phyloP scores from a whole-genome alignment of 1,140 invertebrate species.

The Battus philenor region DNA sequence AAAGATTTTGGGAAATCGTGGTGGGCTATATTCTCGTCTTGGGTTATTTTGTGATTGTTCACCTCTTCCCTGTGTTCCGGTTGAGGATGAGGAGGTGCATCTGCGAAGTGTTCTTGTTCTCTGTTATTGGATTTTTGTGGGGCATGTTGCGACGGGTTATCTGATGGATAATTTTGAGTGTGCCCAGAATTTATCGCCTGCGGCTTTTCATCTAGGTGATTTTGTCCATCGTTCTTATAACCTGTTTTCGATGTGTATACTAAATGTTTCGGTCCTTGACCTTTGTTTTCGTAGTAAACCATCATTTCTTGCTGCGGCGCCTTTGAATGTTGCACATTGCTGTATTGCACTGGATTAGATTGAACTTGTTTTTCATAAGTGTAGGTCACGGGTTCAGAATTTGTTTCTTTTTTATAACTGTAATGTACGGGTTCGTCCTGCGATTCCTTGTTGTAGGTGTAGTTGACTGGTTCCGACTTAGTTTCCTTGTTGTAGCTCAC shows the following conservation, averaged over 20 bases:
- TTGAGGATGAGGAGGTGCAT: constrained; percentile 2
- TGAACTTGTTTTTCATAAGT: constrained; percentile 31
- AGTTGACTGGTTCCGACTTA: constrained; percentile 42
- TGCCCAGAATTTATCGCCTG: too few species aligned
- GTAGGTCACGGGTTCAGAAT: constrained; percentile 31
- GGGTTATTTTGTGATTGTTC: constrained; percentile 13
- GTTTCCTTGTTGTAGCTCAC: constrained; percentile 58
- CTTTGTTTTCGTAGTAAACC: constrained; percentile 31
- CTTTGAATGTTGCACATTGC: constrained; percentile 26
- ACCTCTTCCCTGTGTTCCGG: constrained; percentile 18
- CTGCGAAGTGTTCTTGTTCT: constrained; percentile 1
- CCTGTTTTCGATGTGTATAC: constrained; percentile 46
- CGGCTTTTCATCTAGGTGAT: constrained; percentile 18
- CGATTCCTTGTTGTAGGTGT: constrained; percentile 47
- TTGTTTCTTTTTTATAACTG: constrained; percentile 32
- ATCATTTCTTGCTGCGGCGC: constrained; percentile 36
- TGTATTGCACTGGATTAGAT: constrained; percentile 24
- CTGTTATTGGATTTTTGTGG: constrained; percentile 1
- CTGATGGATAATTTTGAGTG: too few species aligned
- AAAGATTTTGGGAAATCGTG: constrained; percentile 17
- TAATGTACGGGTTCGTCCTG: constrained; percentile 39
- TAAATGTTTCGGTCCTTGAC: constrained; percentile 40
- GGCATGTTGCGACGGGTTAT: background rate
- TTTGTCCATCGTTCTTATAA: constrained; percentile 29
- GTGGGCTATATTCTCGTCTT: constrained; percentile 12